Conservation (phyloP, 2,888 invertebrate species). For the Hedya salicella region DNA sequence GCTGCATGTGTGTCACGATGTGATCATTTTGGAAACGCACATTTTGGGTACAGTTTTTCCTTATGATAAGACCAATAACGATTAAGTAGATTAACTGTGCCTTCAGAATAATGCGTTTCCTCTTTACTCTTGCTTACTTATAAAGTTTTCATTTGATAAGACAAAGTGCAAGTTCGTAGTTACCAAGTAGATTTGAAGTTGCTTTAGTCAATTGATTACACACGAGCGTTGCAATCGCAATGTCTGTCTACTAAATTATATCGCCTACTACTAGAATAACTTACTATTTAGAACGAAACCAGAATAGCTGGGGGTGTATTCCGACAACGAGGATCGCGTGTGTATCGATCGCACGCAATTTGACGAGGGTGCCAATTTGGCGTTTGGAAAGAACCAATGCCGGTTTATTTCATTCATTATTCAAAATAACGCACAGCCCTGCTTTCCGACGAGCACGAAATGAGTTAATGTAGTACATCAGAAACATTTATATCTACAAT, state of each 20-base stretch:
- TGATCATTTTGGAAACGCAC: background rate
- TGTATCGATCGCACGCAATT: conserved; percentile 67
- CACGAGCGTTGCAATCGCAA: background rate
- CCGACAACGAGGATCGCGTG: conserved; percentile 26
- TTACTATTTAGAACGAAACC: conserved; percentile 6
- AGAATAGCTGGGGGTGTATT: conserved; percentile 17
- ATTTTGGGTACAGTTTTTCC: background rate
- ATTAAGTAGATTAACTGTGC: no score
- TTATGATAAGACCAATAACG: no score
- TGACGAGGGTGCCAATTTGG: conserved; percentile 51
- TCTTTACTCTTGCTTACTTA: no score
- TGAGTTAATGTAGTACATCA: no score
- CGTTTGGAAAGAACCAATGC: conserved; percentile 6
- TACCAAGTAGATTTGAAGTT: no score
- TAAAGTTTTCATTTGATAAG: no score
- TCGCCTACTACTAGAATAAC: conserved; percentile 11
- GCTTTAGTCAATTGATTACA: no score
- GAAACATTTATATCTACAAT: no score
- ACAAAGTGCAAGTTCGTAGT: no score
- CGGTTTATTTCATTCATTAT: conserved; percentile 15
- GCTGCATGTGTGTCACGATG: conserved; percentile 3
- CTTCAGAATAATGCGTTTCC: no score
- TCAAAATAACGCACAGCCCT: background rate
- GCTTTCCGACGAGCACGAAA: no score
- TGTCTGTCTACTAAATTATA: conserved; percentile 9